Conservation (phyloP, 2,797 vertebrate species). For the Numenius phaeopus region DNA sequence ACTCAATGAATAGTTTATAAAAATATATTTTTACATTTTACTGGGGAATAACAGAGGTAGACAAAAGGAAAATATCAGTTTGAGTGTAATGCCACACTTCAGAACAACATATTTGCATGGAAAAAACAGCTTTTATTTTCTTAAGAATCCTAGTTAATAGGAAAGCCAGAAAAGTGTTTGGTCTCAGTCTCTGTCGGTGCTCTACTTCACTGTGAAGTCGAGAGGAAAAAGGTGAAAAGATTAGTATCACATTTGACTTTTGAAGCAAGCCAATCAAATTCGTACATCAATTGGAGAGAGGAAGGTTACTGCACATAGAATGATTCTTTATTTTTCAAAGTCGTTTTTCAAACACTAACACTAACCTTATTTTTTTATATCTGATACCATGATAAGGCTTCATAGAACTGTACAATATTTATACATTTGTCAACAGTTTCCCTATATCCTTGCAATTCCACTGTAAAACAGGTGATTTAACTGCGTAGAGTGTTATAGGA, state of each 20-base stretch:
- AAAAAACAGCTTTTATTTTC: constrained; percentile 45
- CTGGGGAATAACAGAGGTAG: constrained; percentile 22
- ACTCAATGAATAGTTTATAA: constrained; percentile 2
- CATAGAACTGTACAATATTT: constrained; percentile 25
- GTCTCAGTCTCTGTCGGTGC: not conserved
- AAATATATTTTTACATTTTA: constrained; percentile 55
- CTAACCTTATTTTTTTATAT: constrained; percentile 9
- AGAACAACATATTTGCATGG: not conserved
- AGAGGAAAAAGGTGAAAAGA: not conserved
- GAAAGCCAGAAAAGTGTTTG: constrained; percentile 31
- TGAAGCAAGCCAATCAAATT: not conserved
- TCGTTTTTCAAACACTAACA: constrained; percentile 12
- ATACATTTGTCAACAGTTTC: not conserved
- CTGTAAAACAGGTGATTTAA: not conserved
- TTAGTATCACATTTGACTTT: not conserved
- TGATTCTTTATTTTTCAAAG: not conserved
- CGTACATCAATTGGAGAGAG: not conserved
- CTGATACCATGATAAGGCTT: constrained; percentile 34
- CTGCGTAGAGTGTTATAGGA: not conserved
- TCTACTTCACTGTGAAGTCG: not conserved
- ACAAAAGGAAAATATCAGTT: not conserved
- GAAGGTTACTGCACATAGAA: constrained; percentile 10
- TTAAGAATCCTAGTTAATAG: not conserved
- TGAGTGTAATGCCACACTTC: not conserved
- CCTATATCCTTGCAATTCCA: not conserved